Evolutionary conservation across 2,888 invertebrate genomes (phyloP), one percentile per base, ranked within the genome.

Genomic region (Brachyopa scutellaris): DNA sequence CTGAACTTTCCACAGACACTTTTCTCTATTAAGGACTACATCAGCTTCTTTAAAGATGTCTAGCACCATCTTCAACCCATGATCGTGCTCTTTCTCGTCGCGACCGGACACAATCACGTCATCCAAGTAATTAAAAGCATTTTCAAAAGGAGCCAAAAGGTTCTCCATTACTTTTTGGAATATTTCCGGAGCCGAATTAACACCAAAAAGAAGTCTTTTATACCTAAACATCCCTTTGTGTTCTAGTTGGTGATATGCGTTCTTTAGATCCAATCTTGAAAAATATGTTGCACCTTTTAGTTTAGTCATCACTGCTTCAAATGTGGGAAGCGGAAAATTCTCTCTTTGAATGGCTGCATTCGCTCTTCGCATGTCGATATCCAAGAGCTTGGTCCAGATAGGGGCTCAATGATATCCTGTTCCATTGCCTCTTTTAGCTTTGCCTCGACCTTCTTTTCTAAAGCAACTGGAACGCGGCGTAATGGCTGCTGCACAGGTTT

Each of bases 141-240:
- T 85, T 74, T 82, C 62, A 55, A 87, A 87, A 23, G 76, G 26
- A 1, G 85, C 64, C 23, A 88, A 49, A 0, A 85, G 86, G 42
- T 84, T 84, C 73, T 87, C 84, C 51, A 87, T 84, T 8, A 85
- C 76, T 61, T 85, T 62, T 84, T 87, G 86, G 38, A 62, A 61
- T 29, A 42, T 61, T 42, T 62, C 33, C 17, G 62, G 47, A 17
- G 17, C 33, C 85, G 86, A 88, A 23, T 87, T 86, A 0, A 88
- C 85, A 0, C 88, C 87, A 64, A 89, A 89, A 86, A 88, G 86
- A 0, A 89, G 36, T 6, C 88, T 64, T 69, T 88, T 89, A 59
- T 87, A 88, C n/a, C 87, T 57, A 69, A 85, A 87, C 51, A 77
- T 31, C 2, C 57, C 69, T 21, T 66, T 82, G 13, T 69, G 64